Evolutionary conservation across 2,888 invertebrate species (phyloP), one percentile per base, ranked within the genome.

Genomic region (Agrochola litura): DNA sequence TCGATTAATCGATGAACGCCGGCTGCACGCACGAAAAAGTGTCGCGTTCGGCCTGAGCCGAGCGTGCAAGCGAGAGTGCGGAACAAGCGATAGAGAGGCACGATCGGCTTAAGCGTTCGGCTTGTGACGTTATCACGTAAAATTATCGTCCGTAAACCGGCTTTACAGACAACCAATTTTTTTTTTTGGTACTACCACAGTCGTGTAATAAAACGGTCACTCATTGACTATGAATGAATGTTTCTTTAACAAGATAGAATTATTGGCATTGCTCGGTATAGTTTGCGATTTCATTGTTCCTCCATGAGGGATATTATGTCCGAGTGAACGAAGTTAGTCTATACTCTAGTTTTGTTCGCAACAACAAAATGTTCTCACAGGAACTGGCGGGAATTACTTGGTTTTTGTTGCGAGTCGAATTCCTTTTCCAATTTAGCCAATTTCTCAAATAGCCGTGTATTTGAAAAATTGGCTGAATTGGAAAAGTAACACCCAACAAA

Each of bases 241-340:
- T 61, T 76, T 66, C 22, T 30, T 8, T 46, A 14, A 14, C 25
- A 46, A 60, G 19, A 49, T 30, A 46, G 58, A 61, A 71, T 46
- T 66, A 66, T 79, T 61, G 22, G 46, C 60, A 46, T 58, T 25
- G 16, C 56, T 56, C 49, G 19, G 52, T 69, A 30, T 16, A n/a
- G 46, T 67, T 67, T n/a, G 41, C 10, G 6, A 49, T 37, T 8
- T 30, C 58, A 65, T 81, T 69, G 75, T 75, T 79, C n/a, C 25
- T 58, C 58, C 52, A 60, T 74, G 49, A 25, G 64, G 64, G 16
- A 68, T 68, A 73, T 79, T 79, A 74, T 30, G 58, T 58, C 52
- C 30, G 52, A 68, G 52, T 43, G 30, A 68, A 74, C 41, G 2
- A 69, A 74, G 68, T 80, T 64, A 25, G 37, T 60, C 43, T 41